Conservation (phyloP, 2,888 invertebrate species). For the Noctuana brunneofusca region DNA sequence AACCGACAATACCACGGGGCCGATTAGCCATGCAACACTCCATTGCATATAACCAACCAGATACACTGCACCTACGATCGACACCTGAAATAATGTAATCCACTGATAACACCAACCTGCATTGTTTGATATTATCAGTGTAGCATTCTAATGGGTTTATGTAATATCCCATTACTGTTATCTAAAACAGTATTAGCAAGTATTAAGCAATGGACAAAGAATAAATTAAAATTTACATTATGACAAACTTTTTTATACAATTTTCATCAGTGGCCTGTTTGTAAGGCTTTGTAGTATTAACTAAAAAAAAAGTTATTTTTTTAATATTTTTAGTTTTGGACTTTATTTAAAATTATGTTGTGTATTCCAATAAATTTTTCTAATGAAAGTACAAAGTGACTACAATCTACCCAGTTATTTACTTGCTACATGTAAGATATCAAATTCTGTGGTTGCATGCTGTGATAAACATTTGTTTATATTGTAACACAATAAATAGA, state of each 20-base stretch:
- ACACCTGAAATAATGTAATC: constrained; percentile 67
- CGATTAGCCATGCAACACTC: constrained; percentile 94
- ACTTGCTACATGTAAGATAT: neutral
- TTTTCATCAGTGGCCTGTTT: too few relatives aligned
- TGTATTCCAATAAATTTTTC: too few relatives aligned
- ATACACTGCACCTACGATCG: constrained; percentile 89
- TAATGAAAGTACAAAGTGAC: neutral
- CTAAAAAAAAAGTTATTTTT: too few relatives aligned
- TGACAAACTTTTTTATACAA: too few relatives aligned
- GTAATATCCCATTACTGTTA: neutral
- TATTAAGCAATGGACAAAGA: too few relatives aligned
- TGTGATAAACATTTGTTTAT: neutral
- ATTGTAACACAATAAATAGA: constrained; percentile 1
- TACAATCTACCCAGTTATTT: neutral
- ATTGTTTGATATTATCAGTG: constrained; percentile 2
- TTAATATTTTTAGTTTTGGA: too few relatives aligned
- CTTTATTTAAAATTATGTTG: too few relatives aligned
- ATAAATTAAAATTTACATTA: too few relatives aligned
- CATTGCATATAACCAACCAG: constrained; percentile 93
- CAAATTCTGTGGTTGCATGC: neutral
- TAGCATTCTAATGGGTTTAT: neutral
- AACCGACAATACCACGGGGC: constrained; percentile 90
- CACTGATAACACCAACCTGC: neutral
- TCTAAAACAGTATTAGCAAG: constrained; percentile 3
- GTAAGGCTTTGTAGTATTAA: too few relatives aligned